Evolutionary conservation across 1,140 invertebrate species (phyloP).

Genomic region (Helicorthomorpha holstii): DNA sequence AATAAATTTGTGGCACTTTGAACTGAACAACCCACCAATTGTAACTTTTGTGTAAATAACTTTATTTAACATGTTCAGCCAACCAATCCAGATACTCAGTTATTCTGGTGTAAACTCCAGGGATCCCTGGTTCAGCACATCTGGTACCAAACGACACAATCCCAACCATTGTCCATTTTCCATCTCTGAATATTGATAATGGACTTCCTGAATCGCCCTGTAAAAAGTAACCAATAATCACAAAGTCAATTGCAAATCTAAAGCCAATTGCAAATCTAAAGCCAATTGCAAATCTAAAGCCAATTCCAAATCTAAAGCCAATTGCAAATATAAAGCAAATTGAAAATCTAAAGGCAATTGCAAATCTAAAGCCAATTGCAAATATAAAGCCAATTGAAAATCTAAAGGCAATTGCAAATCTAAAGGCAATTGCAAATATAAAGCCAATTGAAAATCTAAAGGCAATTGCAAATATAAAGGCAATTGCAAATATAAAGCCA

Average conservation of each 20-base stretch:
- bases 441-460: too few relatives aligned
- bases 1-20: too few relatives aligned
- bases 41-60: too few relatives aligned
- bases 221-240: slow-evolving; percentile 15
- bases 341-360: too few relatives aligned
- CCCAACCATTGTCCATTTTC: slow-evolving; percentile 65
- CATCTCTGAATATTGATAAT: slow-evolving; percentile 53
- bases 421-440: too few relatives aligned
- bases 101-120: slow-evolving; percentile 57
- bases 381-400: too few relatives aligned
- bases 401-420: too few relatives aligned
- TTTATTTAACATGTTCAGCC: slow-evolving; percentile 41
- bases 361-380: too few relatives aligned
- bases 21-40: too few relatives aligned
- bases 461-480: too few relatives aligned
- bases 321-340: not conserved
- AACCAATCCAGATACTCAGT: slow-evolving; percentile 55
- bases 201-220: slow-evolving; percentile 61
- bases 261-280: not conserved
- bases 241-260: too few relatives aligned
- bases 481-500: too few relatives aligned
- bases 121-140: slow-evolving; percentile 70
- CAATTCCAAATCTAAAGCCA: not conserved
- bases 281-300: not conserved
- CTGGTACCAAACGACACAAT: slow-evolving; percentile 84